Base-by-base conservation (phyloP, 2,888 invertebrate genomes). In the Mycogona germanica region DNA sequence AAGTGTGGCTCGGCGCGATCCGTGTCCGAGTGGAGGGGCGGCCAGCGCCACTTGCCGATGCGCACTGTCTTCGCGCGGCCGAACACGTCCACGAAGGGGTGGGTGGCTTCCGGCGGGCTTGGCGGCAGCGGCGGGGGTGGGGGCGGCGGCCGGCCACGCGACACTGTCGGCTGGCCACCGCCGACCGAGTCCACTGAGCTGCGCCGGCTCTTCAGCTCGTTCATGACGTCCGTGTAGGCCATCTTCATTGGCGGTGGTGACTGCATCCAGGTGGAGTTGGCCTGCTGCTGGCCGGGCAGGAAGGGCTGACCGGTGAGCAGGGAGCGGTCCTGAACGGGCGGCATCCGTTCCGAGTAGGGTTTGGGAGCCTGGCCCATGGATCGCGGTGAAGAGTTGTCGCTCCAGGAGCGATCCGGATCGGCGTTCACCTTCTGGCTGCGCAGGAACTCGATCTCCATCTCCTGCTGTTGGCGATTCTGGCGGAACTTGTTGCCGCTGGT, bases 31-130 rank as follows among this genome's bases (percentile, higher is more conserved):
- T 85, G 83, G 6, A 82, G 81, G 12, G 93, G 93, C 6, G 96
- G 95, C 95, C 95, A 95, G 58, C 73, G 62, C 92, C 92, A 92
- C 71, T 91, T 92, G 1, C 91, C 95, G 52, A 96, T 93, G 29
- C 93, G 75, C 0, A 95, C 92, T 0, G 93, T 95, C 66, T 93
- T 91, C 0, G 93, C 93, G 26, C 93, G 74, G 0, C 92, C 91
- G 64, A 91, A 91, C 0, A 89, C 89, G 68, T 91, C 89, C 62
- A 91, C 75, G 66, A 89, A 89, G 0, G 86, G 87, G 7, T 87
- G 73, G 0, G 80, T 79, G 65, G 86, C 87, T 35, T 87, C 87
- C 2, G 88, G 88, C 0, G 89, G 89, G 81, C 88, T 84, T 2
- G 88, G 88, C 0, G 89, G 89, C 0, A 91, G 89, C 0, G 91